A percentile compares a stretch with the other conserved stretches of the same genome.
Evolutionary conservation across 2,888 invertebrate species (phyloP).

Genomic region (Cryptosula pallasiana): DNA sequence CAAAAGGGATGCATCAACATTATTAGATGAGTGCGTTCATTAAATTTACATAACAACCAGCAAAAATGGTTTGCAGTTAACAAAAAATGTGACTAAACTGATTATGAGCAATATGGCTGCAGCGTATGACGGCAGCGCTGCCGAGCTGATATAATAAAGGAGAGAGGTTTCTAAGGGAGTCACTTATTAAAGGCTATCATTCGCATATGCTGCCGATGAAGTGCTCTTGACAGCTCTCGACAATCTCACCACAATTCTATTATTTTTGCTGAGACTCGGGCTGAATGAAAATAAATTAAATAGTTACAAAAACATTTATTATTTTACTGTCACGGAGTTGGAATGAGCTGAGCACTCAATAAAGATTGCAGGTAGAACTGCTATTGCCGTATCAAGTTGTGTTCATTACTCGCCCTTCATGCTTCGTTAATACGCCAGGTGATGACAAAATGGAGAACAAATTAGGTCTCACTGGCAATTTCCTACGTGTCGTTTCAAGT

Average conservation of each 20-base stretch:
- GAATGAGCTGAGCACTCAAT: no score
- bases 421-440: neutral
- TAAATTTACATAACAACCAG: no score
- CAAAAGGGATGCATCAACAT: no score
- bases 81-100: no score
- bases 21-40: no score
- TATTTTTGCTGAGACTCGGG: neutral
- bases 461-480: conserved; percentile 17
- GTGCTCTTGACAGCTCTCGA: neutral
- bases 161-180: neutral
- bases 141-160: neutral
- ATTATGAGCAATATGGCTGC: no score
- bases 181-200: neutral
- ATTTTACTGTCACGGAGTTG: neutral
- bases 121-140: no score
- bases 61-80: no score
- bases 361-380: neutral
- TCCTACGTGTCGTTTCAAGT: conserved; percentile 24
- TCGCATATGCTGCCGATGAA: neutral
- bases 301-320: neutral
- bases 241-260: neutral
- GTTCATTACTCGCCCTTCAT: neutral
- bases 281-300: neutral
- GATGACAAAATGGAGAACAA: neutral
- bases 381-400: neutral